phyloP scores from a whole-genome alignment of 2,797 vertebrate genomes.

The Dicrostonyx torquatus region DNA sequence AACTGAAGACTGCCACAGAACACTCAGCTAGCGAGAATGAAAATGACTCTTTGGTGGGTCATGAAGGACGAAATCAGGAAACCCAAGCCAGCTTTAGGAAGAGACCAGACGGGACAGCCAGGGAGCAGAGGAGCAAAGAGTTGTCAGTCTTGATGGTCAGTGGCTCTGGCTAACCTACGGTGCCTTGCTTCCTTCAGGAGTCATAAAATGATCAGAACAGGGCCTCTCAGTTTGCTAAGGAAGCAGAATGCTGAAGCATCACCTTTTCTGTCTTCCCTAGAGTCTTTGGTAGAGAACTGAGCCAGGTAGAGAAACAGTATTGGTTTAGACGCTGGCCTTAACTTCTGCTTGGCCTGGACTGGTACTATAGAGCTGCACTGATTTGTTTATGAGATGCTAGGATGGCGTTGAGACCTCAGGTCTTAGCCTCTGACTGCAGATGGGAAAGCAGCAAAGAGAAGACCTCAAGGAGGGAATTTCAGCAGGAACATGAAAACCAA shows the following conservation, averaged over 20 bases:
- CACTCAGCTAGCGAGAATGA: not conserved
- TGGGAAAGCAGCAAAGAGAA: not conserved
- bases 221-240: not conserved
- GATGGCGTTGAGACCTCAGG: not conserved
- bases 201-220: not conserved
- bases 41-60: not conserved
- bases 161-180: not conserved
- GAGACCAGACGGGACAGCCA: fast-evolving
- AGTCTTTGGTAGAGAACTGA: not conserved
- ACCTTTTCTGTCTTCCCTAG: not conserved
- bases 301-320: not conserved
- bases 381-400: not conserved
- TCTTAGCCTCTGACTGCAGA: not conserved
- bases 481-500: not conserved
- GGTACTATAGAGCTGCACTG: not conserved
- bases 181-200: not conserved
- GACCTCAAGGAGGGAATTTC: not conserved
- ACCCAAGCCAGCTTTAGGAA: no score
- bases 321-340: not conserved
- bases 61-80: not conserved
- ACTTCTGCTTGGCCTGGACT: not conserved
- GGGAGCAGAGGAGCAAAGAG: not conserved
- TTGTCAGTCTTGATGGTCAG: not conserved
- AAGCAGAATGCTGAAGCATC: not conserved
- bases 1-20: no score